These are phyloP conservation scores for Pogonus chalceus DNA, from an alignment of 1,140 invertebrate species.

Conservation along the genomic window DNA sequence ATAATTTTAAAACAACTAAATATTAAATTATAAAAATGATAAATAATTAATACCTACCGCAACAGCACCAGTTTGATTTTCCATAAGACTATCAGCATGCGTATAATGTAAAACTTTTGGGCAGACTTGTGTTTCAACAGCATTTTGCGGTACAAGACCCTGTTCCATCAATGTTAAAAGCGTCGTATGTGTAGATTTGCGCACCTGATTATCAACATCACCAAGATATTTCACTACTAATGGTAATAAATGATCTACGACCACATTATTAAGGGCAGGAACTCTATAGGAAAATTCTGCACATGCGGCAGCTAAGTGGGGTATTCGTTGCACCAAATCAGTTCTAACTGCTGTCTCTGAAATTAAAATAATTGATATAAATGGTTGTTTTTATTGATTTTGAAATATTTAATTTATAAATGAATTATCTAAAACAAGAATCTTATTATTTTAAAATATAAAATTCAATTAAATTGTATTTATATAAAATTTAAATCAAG, in stretches of 20 bases:
- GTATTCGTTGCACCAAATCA: conserved; percentile 27
- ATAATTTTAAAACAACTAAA: conserved; percentile 8
- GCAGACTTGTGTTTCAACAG: conserved; percentile 31
- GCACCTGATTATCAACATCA: conserved; percentile 20
- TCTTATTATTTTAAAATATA: no score
- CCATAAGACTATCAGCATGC: conserved; percentile 15
- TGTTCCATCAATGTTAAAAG: conserved; percentile 27
- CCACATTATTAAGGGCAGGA: conserved; percentile 21
- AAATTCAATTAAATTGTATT: no score
- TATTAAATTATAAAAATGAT: neutral
- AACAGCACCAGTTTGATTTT: conserved; percentile 21
- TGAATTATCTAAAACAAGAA: no score
- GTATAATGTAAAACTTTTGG: conserved; percentile 28
- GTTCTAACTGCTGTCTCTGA: conserved; percentile 22
- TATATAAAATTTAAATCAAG: no score
- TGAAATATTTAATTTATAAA: no score
- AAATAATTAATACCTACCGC: conserved; percentile 21
- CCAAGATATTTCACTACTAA: conserved; percentile 28
- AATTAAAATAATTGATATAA: no score
- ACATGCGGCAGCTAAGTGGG: conserved; percentile 25
- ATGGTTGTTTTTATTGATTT: no score
- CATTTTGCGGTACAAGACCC: conserved; percentile 22
- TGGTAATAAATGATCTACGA: conserved; percentile 27
- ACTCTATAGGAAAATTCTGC: conserved; percentile 20
- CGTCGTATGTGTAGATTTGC: conserved; percentile 19